Evolutionary conservation across 2,797 vertebrate genomes (phyloP).

Genomic region (Echiichthys vipera): DNA sequence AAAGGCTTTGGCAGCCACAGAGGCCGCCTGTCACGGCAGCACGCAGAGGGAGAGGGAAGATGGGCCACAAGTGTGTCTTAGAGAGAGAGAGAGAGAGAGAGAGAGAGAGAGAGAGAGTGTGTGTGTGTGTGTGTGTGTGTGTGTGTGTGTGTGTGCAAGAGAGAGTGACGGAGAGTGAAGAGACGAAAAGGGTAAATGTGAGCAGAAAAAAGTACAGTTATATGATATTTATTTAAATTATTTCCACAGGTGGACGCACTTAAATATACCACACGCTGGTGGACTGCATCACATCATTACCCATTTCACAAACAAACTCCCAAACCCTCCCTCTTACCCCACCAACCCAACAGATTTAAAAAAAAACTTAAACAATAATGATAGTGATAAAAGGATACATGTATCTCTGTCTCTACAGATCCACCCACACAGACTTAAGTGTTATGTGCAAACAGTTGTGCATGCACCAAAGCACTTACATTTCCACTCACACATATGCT

Average conservation of each 20-base stretch:
- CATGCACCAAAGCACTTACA: not conserved
- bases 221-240: not conserved
- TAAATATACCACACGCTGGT: not conserved
- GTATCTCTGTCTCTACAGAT: not conserved
- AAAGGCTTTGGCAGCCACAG: slow-evolving; percentile 69
- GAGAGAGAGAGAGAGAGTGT: not conserved
- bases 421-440: not conserved
- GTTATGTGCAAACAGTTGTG: not conserved
- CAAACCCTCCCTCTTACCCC: not conserved
- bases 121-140: slow-evolving; percentile 11
- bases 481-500: not conserved
- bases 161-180: not conserved
- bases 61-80: not conserved
- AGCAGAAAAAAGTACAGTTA: not conserved
- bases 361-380: not conserved
- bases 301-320: too few relatives aligned
- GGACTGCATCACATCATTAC: not conserved
- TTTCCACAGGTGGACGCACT: not conserved
- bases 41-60: slow-evolving; percentile 18
- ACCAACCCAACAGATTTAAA: not conserved
- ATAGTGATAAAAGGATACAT: not conserved
- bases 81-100: not conserved
- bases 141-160: slow-evolving; percentile 4
- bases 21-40: slow-evolving; percentile 53
- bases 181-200: not conserved